phyloP scores from a whole-genome alignment of 1,140 invertebrate species.

The Zaprionus inermis region DNA sequence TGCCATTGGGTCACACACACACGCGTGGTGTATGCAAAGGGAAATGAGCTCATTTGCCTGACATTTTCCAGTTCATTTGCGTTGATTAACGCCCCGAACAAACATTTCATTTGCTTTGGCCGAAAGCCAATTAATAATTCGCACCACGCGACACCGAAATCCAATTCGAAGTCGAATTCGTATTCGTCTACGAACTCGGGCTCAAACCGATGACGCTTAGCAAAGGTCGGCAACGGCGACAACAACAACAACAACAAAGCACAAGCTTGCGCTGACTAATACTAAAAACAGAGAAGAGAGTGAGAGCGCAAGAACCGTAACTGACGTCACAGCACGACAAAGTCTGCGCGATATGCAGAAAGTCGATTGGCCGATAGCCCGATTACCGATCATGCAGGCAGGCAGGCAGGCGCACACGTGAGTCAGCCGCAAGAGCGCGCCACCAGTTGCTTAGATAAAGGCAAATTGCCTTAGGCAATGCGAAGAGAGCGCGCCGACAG shows the following conservation, averaged over 20 bases:
- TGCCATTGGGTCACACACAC: conserved; percentile 57
- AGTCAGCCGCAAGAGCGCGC: conserved; percentile 41
- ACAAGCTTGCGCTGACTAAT: conserved; percentile 52
- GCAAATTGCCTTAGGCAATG: no score
- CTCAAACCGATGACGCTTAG: conserved; percentile 21
- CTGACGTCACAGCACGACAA: conserved; percentile 58
- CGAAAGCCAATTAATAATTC: conserved; percentile 38
- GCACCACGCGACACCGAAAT: conserved; percentile 45
- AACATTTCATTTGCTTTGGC: conserved; percentile 38
- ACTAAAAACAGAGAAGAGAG: conserved; percentile 35
- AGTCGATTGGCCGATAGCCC: conserved; percentile 26
- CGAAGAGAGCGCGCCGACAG: background rate
- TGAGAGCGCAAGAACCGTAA: conserved; percentile 38
- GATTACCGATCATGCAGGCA: conserved; percentile 47
- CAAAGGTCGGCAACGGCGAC: conserved; percentile 45
- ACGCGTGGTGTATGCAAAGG: conserved; percentile 40
- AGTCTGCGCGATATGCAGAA: conserved; percentile 38
- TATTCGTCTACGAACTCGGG: conserved; percentile 19
- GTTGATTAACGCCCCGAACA: conserved; percentile 72
- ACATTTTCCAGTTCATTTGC: conserved; percentile 81
- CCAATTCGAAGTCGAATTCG: conserved; percentile 45
- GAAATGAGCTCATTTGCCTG: conserved; percentile 79
- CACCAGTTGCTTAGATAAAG: background rate
- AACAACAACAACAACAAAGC: conserved; percentile 15
- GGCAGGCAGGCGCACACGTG: conserved; percentile 57